phyloP scores from a whole-genome alignment of 2,113 vertebrate species.

The Papio anubis region DNA sequence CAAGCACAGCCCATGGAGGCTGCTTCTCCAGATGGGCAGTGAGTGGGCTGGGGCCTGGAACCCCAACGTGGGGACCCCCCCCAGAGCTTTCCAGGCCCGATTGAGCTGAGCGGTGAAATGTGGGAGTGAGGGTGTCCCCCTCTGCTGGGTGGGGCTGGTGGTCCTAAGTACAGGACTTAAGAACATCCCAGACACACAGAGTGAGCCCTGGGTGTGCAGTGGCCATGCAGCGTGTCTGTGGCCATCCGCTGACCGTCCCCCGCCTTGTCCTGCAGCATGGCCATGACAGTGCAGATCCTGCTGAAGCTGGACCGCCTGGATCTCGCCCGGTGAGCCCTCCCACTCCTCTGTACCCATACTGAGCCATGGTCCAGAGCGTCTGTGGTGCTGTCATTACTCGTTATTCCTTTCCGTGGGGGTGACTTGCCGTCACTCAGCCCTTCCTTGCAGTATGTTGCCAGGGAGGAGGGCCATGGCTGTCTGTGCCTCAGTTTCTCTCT shows the following conservation, averaged over 20 bases:
- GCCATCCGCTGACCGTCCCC: background rate
- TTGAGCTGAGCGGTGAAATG: background rate
- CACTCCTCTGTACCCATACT: accelerated
- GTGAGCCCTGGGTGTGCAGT: background rate
- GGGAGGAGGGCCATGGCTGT: background rate
- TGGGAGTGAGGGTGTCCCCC: background rate
- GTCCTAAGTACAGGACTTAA: background rate
- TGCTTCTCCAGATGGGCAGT: background rate
- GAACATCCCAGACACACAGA: background rate
- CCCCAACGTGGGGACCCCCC: background rate
- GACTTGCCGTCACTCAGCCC: no score
- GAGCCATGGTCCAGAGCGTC: background rate
- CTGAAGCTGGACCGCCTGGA: slow-evolving; percentile 95
- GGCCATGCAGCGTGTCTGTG: no score
- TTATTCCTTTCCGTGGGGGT: background rate
- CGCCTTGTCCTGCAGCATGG: slow-evolving; percentile 84
- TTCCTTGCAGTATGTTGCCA: background rate
- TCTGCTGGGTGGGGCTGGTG: background rate
- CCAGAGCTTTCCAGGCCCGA: background rate
- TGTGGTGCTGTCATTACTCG: accelerated
- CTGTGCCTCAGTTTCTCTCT: background rate
- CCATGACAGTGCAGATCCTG: slow-evolving; percentile 94
- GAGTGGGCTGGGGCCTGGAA: background rate
- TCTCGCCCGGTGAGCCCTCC: slow-evolving; percentile 89
- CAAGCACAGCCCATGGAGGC: no score